phyloP scores from a whole-genome alignment of 1,140 invertebrate species.

The Tetramorium alpestre region DNA sequence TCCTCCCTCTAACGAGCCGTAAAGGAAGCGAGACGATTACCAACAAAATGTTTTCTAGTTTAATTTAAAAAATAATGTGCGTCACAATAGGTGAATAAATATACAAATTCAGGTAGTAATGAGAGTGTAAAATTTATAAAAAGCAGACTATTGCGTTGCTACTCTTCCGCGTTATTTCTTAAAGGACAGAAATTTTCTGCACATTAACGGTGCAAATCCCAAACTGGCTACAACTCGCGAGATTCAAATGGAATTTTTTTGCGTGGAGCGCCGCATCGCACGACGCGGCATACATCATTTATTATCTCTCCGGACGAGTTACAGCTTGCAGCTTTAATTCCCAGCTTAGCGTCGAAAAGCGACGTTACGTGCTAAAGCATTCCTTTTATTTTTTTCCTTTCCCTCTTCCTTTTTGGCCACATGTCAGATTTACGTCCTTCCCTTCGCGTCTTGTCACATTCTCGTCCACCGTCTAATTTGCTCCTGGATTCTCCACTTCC shows the following conservation, averaged over 20 bases:
- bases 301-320: conserved; percentile 23
- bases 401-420: background rate
- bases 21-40: background rate
- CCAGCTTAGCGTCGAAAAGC: conserved; percentile 13
- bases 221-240: background rate
- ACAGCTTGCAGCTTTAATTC: conserved; percentile 42
- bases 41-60: background rate
- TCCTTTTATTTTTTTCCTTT: background rate
- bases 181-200: background rate
- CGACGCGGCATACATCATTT: conserved; percentile 39
- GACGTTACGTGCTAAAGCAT: conserved; percentile 6
- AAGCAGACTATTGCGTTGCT: background rate
- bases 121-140: background rate
- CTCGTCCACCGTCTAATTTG: conserved; percentile 14
- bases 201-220: conserved; percentile 6
- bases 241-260: conserved; percentile 30
- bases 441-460: background rate
- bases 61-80: background rate
- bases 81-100: background rate
- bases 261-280: background rate
- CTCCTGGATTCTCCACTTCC: background rate
- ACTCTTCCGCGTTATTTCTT: background rate
- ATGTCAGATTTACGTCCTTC: background rate
- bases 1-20: background rate
- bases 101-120: background rate